Conservation (phyloP, 2,113 vertebrate genomes). For the Danionella cerebrum region DNA sequence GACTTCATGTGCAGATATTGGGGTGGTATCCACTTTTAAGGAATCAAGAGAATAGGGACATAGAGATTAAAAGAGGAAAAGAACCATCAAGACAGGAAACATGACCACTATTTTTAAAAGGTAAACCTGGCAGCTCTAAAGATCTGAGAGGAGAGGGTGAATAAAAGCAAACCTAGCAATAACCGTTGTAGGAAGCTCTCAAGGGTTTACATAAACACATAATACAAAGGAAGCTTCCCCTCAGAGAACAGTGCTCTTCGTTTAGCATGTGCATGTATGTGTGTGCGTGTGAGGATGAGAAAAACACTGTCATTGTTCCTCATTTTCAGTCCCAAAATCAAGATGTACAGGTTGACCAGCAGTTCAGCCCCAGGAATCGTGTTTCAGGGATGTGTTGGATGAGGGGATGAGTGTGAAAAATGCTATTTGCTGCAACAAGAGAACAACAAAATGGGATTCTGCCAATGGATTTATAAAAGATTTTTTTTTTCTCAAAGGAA, state of each 20-base stretch:
- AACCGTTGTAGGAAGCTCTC: slow-evolving; percentile 18
- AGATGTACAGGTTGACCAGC: not conserved
- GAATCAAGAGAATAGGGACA: slow-evolving; percentile 14
- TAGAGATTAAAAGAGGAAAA: slow-evolving; percentile 24
- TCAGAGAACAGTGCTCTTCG: not conserved
- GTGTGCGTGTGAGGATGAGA: no score
- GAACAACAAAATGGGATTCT: no score
- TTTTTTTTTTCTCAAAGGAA: not conserved
- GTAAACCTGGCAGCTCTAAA: slow-evolving; percentile 2
- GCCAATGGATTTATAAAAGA: no score
- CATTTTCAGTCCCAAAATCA: no score
- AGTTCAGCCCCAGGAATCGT: not conserved
- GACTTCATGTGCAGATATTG: not conserved
- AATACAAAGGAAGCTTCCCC: slow-evolving; percentile 21
- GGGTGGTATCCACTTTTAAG: slow-evolving; percentile 33
- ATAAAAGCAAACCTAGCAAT: slow-evolving; percentile 23
- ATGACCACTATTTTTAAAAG: slow-evolving; percentile 19
- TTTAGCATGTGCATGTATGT: not conserved
- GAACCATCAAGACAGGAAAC: slow-evolving; percentile 17
- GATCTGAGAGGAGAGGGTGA: slow-evolving; percentile 19
- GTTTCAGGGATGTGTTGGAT: not conserved
- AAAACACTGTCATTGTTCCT: not conserved
- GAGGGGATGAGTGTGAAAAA: not conserved
- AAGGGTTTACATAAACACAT: slow-evolving; percentile 32
- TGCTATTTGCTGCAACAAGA: not conserved